Conservation (phyloP, 2,113 vertebrate species). For the Brevimyrus niger region DNA sequence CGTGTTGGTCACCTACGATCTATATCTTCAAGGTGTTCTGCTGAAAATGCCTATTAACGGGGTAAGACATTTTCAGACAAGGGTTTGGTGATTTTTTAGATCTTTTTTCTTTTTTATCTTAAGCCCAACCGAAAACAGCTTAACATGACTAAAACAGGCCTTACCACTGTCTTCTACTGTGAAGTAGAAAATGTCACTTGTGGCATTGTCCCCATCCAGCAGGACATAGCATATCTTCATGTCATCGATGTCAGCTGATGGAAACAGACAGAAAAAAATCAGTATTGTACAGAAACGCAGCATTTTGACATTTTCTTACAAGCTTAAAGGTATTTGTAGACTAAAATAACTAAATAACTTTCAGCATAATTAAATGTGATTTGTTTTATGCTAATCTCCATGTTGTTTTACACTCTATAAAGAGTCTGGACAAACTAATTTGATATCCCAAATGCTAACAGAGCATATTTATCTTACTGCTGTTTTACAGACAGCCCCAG, state of each 20-base stretch:
- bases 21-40: conserved; percentile 49
- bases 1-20: too few relatives aligned
- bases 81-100: neutral
- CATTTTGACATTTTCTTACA: neutral
- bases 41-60: conserved; percentile 25
- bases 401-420: neutral
- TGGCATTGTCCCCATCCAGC: conserved; percentile 64
- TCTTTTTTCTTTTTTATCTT: neutral
- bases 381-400: neutral
- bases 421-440: neutral
- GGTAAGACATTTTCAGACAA: neutral
- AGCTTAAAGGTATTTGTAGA: neutral
- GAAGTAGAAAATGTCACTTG: conserved; percentile 77
- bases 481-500: neutral
- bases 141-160: conserved; percentile 24
- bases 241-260: conserved; percentile 71
- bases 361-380: neutral
- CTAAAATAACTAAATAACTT: neutral
- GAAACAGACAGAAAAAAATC: conserved; percentile 26
- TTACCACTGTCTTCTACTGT: conserved; percentile 73
- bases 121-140: neutral
- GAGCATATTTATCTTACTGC: neutral
- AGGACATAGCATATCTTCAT: conserved; percentile 73
- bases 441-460: neutral
- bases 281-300: conserved; percentile 3